phyloP scores from a whole-genome alignment of 1,140 invertebrate genomes.

The Diplogasteroides magnus region DNA sequence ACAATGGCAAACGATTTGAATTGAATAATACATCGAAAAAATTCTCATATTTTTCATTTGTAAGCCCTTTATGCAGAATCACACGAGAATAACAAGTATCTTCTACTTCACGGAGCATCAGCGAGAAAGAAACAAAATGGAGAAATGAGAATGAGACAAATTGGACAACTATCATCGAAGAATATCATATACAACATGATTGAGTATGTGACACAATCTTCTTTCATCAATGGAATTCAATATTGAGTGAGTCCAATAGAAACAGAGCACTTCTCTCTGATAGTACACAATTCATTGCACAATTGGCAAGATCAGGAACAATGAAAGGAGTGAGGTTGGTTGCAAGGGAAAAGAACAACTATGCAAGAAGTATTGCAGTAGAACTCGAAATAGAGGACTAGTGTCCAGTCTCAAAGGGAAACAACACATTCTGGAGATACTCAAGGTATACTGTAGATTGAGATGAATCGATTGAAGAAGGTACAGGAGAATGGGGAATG shows the following conservation, averaged over 20 bases:
- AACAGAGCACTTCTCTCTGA: conserved; percentile 27
- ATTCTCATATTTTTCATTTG: too few species aligned
- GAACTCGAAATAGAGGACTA: conserved; percentile 12
- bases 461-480: too few species aligned
- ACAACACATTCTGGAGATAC: conserved; percentile 10
- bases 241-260: conserved; percentile 29
- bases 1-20: too few species aligned
- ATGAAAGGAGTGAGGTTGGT: not conserved
- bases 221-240: not conserved
- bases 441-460: too few species aligned
- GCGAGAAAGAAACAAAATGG: too few species aligned
- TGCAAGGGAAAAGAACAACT: not conserved
- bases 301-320: conserved; percentile 6
- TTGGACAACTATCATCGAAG: conserved; percentile 27
- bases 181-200: conserved; percentile 20
- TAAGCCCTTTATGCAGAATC: too few species aligned
- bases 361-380: conserved; percentile 7
- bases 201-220: conserved; percentile 6
- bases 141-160: conserved; percentile 23
- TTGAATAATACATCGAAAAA: too few species aligned
- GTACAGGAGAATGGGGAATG: conserved; percentile 42
- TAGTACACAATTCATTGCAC: conserved; percentile 21
- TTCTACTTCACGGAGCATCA: too few species aligned
- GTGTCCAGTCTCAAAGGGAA: conserved; percentile 17
- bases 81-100: too few species aligned